Evolutionary conservation across 2,888 invertebrate species (phyloP).

Genomic region (Lycia hirtaria): DNA sequence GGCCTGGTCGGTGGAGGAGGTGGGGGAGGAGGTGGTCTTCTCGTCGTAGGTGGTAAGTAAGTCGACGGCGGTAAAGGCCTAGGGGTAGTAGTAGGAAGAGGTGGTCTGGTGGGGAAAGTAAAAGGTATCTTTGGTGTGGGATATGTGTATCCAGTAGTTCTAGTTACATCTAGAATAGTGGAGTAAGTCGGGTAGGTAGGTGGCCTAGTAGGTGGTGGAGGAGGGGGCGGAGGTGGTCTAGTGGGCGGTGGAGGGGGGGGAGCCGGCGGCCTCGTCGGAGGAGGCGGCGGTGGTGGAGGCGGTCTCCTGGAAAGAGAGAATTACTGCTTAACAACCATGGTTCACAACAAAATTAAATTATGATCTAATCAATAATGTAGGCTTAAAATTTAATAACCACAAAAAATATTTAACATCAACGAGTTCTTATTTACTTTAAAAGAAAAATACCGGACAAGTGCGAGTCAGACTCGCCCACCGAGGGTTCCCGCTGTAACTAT

Average conservation of each 20-base stretch:
- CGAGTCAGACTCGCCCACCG: no score
- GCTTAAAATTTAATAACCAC: no score
- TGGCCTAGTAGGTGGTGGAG: slow-evolving; percentile 36
- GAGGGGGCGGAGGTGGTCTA: slow-evolving; percentile 34
- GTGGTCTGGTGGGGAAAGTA: slow-evolving; percentile 46
- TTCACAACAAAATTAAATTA: background rate
- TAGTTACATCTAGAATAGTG: slow-evolving; percentile 41
- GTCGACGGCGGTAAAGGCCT: slow-evolving; percentile 41
- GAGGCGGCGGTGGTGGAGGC: slow-evolving; percentile 35
- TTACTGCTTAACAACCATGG: background rate
- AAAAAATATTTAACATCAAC: no score
- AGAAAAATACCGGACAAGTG: no score
- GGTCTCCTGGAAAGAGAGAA: no score
- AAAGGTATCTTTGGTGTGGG: slow-evolving; percentile 60
- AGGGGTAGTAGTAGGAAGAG: slow-evolving; percentile 36
- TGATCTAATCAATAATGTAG: no score
- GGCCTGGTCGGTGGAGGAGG: slow-evolving; percentile 40
- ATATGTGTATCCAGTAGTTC: slow-evolving; percentile 63
- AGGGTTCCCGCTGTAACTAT: no score
- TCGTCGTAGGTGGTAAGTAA: slow-evolving; percentile 35
- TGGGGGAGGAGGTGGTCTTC: slow-evolving; percentile 37
- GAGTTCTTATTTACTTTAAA: no score
- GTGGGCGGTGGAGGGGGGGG: slow-evolving; percentile 27
- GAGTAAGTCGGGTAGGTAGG: slow-evolving; percentile 41
- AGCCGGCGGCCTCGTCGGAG: slow-evolving; percentile 33